phyloP scores from a whole-genome alignment of 2,888 invertebrate species.

The Tillus elongatus region DNA sequence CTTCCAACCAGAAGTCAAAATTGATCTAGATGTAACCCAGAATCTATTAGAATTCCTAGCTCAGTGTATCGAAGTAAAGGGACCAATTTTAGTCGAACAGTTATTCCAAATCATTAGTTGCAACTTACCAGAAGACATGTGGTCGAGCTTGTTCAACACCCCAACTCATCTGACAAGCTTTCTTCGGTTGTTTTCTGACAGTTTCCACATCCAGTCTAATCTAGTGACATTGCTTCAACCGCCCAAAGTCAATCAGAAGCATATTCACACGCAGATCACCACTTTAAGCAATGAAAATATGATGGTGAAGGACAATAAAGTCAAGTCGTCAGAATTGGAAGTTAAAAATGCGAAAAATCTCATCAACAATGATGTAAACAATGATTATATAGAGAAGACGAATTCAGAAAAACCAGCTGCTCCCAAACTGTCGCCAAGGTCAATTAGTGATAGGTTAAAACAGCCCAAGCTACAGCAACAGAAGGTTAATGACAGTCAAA shows the following conservation, averaged over 20 bases:
- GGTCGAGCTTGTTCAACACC: constrained; percentile 83
- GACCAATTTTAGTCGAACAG: constrained; percentile 79
- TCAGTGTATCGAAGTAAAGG: constrained; percentile 62
- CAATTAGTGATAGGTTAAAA: constrained; percentile 36
- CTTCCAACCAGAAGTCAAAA: constrained; percentile 65
- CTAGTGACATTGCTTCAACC: constrained; percentile 74
- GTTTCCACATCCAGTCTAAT: constrained; percentile 89
- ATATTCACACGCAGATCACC: constrained; percentile 30
- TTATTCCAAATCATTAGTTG: constrained; percentile 73
- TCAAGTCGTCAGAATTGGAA: constrained; percentile 21
- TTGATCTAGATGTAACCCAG: constrained; percentile 77
- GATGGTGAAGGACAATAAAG: constrained; percentile 12
- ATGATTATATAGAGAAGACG: background rate
- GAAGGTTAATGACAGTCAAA: background rate
- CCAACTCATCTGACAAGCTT: constrained; percentile 84
- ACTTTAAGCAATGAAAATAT: constrained; percentile 25
- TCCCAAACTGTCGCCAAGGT: constrained; percentile 28
- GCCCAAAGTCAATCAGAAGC: constrained; percentile 55
- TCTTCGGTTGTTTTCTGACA: constrained; percentile 85
- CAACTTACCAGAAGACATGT: constrained; percentile 43
- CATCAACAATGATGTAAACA: constrained; percentile 11
- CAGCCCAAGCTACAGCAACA: constrained; percentile 35
- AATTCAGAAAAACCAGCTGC: constrained; percentile 10
- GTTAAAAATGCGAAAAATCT: constrained; percentile 29
- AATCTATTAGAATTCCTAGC: constrained; percentile 71